phyloP scores from a whole-genome alignment of 2,888 invertebrate genomes.

The Caenorhabditis sp. region DNA sequence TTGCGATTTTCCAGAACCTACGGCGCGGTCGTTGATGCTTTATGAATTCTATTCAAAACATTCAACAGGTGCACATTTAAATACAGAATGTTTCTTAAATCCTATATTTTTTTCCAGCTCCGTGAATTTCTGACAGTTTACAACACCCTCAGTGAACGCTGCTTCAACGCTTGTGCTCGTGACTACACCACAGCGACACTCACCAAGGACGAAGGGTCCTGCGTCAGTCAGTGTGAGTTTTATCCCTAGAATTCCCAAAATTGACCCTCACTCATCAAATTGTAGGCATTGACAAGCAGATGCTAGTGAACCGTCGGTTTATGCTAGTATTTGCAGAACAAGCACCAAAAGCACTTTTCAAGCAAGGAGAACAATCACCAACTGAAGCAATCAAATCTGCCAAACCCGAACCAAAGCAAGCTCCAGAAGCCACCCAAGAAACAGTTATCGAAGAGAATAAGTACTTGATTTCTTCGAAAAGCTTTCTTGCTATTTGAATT shows the following conservation, averaged over 20 bases:
- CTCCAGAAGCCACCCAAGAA: conserved; percentile 4
- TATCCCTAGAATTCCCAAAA: background rate
- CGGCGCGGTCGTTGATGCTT: conserved; percentile 35
- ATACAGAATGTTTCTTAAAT: background rate
- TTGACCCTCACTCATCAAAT: conserved; percentile 7
- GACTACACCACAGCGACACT: conserved; percentile 77
- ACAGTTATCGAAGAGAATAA: conserved; percentile 33
- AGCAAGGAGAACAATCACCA: conserved; percentile 71
- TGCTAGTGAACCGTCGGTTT: conserved; percentile 80
- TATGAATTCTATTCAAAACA: conserved; percentile 67
- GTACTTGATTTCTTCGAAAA: conserved; percentile 3
- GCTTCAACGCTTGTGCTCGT: conserved; percentile 78
- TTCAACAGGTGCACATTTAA: conserved; percentile 59
- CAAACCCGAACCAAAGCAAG: conserved; percentile 19
- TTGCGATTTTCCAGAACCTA: conserved; percentile 21
- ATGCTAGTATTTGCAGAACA: conserved; percentile 80
- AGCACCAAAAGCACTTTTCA: conserved; percentile 79
- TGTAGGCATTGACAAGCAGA: conserved; percentile 81
- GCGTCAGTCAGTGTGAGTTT: conserved; percentile 75
- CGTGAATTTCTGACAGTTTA: conserved; percentile 82
- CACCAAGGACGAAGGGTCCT: conserved; percentile 70
- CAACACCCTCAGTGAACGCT: conserved; percentile 81
- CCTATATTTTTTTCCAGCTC: conserved; percentile 69
- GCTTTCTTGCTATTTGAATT: background rate
- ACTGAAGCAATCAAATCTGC: conserved; percentile 65